Percentiles rank a stretch among this genome's conserved stretches.
These are phyloP conservation scores for Lysandra bellargus DNA, from an alignment of 2,888 invertebrate species.

Conservation along the genomic window DNA sequence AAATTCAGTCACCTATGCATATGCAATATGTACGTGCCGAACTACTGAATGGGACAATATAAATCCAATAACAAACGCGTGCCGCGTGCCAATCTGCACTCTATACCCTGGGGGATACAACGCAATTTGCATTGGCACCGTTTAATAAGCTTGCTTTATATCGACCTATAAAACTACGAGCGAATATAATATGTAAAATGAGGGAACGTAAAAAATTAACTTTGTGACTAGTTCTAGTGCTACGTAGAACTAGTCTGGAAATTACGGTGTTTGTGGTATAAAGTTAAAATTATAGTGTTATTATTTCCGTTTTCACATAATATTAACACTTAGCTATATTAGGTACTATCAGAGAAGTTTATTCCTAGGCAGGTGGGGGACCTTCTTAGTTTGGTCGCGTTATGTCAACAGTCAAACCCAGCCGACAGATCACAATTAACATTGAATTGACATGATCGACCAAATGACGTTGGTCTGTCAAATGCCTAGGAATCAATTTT, in stretches of 20 bases:
- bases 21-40: conserved; percentile 31
- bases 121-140: background rate
- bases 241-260: background rate
- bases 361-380: no score
- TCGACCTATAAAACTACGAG: conserved; percentile 21
- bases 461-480: no score
- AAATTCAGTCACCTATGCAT: conserved; percentile 32
- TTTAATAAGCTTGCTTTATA: conserved; percentile 25
- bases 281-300: no score
- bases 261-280: background rate
- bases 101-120: background rate
- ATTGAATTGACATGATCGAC: no score
- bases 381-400: no score
- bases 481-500: no score
- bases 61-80: conserved; percentile 28
- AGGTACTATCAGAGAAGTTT: no score
- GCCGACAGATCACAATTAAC: no score
- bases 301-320: no score
- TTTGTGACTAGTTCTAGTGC: background rate
- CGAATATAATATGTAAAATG: conserved; percentile 16
- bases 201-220: background rate
- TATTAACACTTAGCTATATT: no score
- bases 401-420: no score
- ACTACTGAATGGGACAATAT: conserved; percentile 25
- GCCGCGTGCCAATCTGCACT: background rate